phyloP scores from a whole-genome alignment of 2,113 vertebrate genomes.

The Peucedramus taeniatus region DNA sequence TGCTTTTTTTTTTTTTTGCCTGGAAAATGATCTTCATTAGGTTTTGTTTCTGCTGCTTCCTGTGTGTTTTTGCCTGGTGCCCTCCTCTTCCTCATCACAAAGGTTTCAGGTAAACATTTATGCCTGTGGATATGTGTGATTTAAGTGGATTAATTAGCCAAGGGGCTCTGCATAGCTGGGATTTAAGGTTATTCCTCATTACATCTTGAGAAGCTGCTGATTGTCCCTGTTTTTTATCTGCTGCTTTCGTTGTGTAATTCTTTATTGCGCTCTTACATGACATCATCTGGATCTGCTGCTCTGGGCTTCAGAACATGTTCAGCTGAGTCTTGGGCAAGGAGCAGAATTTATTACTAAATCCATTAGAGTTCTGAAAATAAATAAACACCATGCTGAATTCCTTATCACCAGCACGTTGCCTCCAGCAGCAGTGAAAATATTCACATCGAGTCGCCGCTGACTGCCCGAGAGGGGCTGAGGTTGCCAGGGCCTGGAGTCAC shows the following conservation, averaged over 20 bases:
- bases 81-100: neutral
- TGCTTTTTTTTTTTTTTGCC: neutral
- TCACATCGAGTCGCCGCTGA: neutral
- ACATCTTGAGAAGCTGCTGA: neutral
- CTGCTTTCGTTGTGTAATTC: slow-evolving; percentile 16
- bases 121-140: rapidly evolving
- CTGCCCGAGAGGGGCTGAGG: neutral
- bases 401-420: neutral
- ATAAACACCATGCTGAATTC: neutral
- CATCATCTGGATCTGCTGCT: slow-evolving; percentile 4
- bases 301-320: neutral
- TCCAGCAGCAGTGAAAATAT: slow-evolving; percentile 40
- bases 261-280: neutral
- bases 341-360: slow-evolving; percentile 4
- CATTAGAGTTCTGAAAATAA: neutral
- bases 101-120: neutral
- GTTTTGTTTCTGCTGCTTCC: neutral
- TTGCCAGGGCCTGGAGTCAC: neutral
- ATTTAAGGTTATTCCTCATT: neutral
- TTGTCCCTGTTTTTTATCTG: neutral
- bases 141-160: neutral
- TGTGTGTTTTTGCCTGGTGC: rapidly evolving
- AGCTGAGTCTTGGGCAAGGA: slow-evolving; percentile 33
- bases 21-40: neutral
- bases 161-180: neutral